Conservation (phyloP, 2,797 vertebrate species). For the Arremon aurantiirostris region DNA sequence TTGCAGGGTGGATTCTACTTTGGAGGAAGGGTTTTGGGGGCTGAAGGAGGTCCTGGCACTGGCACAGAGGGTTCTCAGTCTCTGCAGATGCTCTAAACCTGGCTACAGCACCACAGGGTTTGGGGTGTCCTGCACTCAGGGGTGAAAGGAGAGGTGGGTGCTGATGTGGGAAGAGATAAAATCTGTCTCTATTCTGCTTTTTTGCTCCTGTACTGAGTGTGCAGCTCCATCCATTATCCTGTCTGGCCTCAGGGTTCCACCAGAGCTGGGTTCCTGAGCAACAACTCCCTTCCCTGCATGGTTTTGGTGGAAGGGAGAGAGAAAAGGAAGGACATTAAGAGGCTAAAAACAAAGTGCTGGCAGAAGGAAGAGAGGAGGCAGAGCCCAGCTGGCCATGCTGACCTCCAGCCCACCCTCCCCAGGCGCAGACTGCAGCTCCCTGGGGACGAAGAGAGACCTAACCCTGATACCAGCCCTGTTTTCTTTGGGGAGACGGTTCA, state of each 20-base stretch:
- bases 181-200: not conserved
- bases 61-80: not conserved
- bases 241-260: not conserved
- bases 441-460: not conserved
- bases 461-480: fast-evolving
- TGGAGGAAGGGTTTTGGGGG: not conserved
- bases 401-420: not conserved
- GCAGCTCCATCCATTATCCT: not conserved
- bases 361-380: not conserved
- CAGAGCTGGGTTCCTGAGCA: not conserved
- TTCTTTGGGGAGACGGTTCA: not conserved
- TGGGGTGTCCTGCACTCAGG: not conserved
- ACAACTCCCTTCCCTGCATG: not conserved
- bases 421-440: not conserved
- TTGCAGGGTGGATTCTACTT: not conserved
- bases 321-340: not conserved
- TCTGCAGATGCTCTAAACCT: not conserved
- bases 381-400: not conserved
- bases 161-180: not conserved
- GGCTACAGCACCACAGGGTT: fast-evolving
- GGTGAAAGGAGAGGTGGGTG: not conserved
- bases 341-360: not conserved
- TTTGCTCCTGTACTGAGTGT: not conserved
- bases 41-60: not conserved
- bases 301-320: not conserved